phyloP scores from a whole-genome alignment of 1,140 invertebrate species.

The Drosophila melanica region DNA sequence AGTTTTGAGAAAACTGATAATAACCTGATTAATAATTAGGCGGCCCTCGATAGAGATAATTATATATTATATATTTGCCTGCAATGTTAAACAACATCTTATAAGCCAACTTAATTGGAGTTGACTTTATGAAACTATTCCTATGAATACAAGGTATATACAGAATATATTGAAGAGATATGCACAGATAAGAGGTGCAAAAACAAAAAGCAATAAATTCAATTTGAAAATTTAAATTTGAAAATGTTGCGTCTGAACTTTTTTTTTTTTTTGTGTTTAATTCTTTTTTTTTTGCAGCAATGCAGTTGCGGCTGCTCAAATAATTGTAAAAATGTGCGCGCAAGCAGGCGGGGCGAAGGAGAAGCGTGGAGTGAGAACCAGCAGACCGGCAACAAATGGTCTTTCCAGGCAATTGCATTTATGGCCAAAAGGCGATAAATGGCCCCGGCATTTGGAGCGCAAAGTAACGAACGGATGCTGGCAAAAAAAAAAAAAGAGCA shows the following conservation, averaged over 20 bases:
- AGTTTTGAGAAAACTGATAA: no score
- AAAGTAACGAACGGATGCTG: conserved; percentile 53
- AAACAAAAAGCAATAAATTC: conserved; percentile 62
- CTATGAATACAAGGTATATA: background rate
- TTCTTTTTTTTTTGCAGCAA: conserved; percentile 6
- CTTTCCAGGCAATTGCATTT: conserved; percentile 68
- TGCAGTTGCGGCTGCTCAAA: conserved; percentile 40
- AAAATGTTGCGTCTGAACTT: conserved; percentile 36
- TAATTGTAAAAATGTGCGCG: conserved; percentile 56
- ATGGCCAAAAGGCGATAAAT: conserved; percentile 68
- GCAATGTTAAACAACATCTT: no score
- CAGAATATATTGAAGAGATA: background rate
- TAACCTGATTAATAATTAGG: no score
- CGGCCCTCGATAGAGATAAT: no score
- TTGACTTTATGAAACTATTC: no score
- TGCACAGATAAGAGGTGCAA: conserved; percentile 41
- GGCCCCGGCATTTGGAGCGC: conserved; percentile 48
- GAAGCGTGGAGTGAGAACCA: conserved; percentile 18
- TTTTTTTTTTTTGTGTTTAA: conserved; percentile 16
- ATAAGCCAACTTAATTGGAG: no score
- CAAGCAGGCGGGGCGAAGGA: conserved; percentile 8
- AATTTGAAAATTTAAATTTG: conserved; percentile 68
- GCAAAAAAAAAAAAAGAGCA: conserved; percentile 17
- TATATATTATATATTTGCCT: no score
- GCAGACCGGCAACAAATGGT: conserved; percentile 59